A percentile compares a stretch with the other conserved stretches of the same genome.
Evolutionary conservation across 2,797 vertebrate species (phyloP).

Genomic region (Chanos chanos): DNA sequence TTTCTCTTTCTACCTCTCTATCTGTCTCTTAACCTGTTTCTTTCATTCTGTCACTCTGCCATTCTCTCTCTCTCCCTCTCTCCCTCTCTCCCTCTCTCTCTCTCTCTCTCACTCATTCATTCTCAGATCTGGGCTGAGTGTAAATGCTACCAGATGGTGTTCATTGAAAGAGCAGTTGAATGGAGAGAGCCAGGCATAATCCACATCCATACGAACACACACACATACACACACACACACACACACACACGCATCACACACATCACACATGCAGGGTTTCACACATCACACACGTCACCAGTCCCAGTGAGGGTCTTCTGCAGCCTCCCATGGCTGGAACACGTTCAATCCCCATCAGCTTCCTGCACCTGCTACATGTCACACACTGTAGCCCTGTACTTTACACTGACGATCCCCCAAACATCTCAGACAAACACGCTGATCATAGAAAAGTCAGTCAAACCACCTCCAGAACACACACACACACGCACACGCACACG

Average conservation of each 20-base stretch:
- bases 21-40: not conserved
- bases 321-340: no score
- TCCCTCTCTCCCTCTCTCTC: not conserved
- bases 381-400: no score
- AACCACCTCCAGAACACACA: no score
- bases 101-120: not conserved
- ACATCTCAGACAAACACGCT: no score
- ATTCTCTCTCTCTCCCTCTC: not conserved
- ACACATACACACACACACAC: not conserved
- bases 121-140: not conserved
- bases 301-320: not conserved
- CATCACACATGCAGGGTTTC: not conserved
- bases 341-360: no score
- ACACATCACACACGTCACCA: conserved; percentile 1
- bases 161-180: conserved; percentile 31
- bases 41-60: conserved; percentile 6
- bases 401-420: no score
- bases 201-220: conserved; percentile 31
- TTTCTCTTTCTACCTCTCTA: not conserved
- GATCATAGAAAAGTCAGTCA: no score
- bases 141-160: conserved; percentile 28
- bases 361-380: no score
- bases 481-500: no score
- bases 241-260: conserved; percentile 9
- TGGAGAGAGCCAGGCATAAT: conserved; percentile 21